Evolutionary conservation across 2,113 vertebrate species (phyloP).

Genomic region (Corythoichthys intestinalis): DNA sequence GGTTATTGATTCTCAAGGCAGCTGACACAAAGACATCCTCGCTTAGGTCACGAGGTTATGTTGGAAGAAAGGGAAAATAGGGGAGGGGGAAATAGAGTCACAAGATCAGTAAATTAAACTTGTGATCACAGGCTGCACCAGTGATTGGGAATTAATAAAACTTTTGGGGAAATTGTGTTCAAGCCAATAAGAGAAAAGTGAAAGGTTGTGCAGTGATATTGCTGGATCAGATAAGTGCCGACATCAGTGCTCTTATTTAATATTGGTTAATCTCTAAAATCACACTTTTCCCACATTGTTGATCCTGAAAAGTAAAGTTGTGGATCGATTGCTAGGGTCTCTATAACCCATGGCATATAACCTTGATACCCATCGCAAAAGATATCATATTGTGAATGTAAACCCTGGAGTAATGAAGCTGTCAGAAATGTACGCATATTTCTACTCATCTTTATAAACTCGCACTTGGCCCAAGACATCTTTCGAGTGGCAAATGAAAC

Average conservation of each 20-base stretch:
- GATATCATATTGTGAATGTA: conserved; percentile 41
- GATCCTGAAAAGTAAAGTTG: conserved; percentile 12
- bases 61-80: conserved; percentile 33
- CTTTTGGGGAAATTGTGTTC: not conserved
- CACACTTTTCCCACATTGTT: conserved; percentile 1
- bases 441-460: conserved; percentile 41
- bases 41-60: conserved; percentile 58
- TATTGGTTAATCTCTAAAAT: not conserved
- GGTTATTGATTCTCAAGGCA: conserved; percentile 52
- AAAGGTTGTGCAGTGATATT: not conserved
- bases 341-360: conserved; percentile 22
- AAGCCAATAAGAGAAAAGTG: not conserved
- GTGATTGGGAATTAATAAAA: not conserved
- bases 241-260: not conserved
- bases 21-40: conserved; percentile 19
- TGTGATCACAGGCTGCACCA: not conserved
- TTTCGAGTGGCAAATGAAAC: conserved; percentile 34
- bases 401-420: conserved; percentile 11
- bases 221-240: not conserved
- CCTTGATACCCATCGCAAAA: conserved; percentile 24
- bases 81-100: conserved; percentile 11
- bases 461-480: conserved; percentile 30
- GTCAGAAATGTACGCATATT: conserved; percentile 22
- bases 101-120: conserved; percentile 58
- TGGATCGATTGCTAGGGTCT: conserved; percentile 23